Base-by-base conservation (phyloP, 2,797 vertebrate genomes). In the Anniella stebbinsi region DNA sequence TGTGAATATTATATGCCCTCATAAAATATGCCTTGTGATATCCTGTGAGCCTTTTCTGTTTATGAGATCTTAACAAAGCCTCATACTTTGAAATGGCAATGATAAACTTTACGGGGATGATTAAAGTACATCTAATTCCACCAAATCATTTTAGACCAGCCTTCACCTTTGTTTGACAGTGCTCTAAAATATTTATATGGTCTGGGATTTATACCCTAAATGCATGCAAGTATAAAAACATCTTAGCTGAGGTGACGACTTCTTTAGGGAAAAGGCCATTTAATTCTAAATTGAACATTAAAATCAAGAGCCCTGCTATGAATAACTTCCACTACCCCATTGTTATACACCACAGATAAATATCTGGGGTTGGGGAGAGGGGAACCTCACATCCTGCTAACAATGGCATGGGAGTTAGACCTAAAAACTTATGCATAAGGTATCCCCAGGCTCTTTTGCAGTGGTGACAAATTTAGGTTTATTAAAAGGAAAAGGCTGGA, bases 221-320 rank as follows among this genome's bases (percentile, higher is more conserved):
- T 54, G 36, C 0, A 1, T 80, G 81, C 57, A 83, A 89, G 89
- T 89, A 90, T 84, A 96, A 92, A 38, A 93, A 87, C 75, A 63
- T 80, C 93, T 76, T 94, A 92, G 9, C 51, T 90, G 87, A 88
- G 75, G 38, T 70, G 77, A 92, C 18, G 8, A 75, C 60, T 91
- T 93, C 83, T 92, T 95, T 94, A 91, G 41, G 82, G 83, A 93
- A 96, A 89, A 0, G 85, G 89, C 90, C 95, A 82, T 91, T 96
- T 94, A 91, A 80, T 92, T 78, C 93, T 87, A 33, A 33, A 86
- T 67, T 83, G 57, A 91, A 92, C 51, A 28, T 45, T 93, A 63
- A 94, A 96, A 94, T 89, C 21, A 28, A 8, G 15, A 0, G 1
- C 90, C 81, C 63, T 92, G n/a, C 28, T 4, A 0, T 83, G 69